Conservation (phyloP, 2,888 invertebrate species). For the Trichopoda pennipes region DNA sequence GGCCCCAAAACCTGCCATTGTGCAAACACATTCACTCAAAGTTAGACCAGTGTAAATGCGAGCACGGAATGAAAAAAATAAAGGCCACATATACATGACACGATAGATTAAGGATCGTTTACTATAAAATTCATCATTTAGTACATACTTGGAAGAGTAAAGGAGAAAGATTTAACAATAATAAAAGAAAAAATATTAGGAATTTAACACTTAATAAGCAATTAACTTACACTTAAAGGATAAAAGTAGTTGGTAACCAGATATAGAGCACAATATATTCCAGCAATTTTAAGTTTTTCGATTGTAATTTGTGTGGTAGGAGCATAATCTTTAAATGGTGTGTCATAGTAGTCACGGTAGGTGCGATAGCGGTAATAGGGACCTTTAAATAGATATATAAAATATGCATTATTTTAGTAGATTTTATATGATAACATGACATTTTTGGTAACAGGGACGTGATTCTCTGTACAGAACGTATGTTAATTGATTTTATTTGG, state of each 20-base stretch:
- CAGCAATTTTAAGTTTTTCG: constrained; percentile 85
- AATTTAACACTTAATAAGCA: background rate
- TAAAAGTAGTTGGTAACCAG: constrained; percentile 85
- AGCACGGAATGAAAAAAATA: constrained; percentile 93
- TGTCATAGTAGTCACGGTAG: constrained; percentile 88
- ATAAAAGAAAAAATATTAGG: background rate
- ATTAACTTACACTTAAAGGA: constrained; percentile 86
- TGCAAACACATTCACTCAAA: constrained; percentile 95
- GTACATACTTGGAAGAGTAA: constrained; percentile 85
- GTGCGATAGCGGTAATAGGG: constrained; percentile 96
- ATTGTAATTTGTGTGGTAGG: constrained; percentile 84
- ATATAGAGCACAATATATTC: constrained; percentile 85
- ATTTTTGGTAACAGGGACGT: too few species aligned
- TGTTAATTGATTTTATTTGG: too few species aligned
- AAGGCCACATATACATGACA: constrained; percentile 91
- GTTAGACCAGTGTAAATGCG: constrained; percentile 95
- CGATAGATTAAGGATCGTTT: constrained; percentile 88
- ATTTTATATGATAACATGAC: too few species aligned
- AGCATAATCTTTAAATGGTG: constrained; percentile 85
- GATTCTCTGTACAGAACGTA: too few species aligned
- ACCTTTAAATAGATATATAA: constrained; percentile 83
- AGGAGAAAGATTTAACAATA: background rate
- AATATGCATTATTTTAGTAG: background rate
- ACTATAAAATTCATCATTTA: constrained; percentile 87
- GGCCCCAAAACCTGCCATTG: constrained; percentile 93